Evolutionary conservation across 2,888 invertebrate genomes (phyloP).

Genomic region (Acanthoscelides obtectus): DNA sequence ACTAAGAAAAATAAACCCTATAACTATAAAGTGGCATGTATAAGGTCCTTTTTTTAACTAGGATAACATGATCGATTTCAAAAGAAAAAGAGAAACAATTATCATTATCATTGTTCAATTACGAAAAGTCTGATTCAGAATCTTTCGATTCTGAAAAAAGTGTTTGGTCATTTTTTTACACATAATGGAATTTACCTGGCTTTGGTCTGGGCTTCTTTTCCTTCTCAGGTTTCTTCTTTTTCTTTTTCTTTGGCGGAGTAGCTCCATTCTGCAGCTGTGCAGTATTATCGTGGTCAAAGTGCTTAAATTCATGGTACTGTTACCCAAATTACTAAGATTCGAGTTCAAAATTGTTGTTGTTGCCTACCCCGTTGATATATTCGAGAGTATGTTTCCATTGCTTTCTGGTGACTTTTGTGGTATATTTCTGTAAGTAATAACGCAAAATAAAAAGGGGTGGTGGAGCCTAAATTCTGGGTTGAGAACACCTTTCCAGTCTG

Average conservation of each 20-base stretch:
- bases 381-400: neutral
- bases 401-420: neutral
- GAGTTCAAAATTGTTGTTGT: constrained; percentile 36
- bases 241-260: constrained; percentile 61
- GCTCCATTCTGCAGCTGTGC: constrained; percentile 36
- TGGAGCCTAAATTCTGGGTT: too few species aligned
- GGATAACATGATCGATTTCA: too few species aligned
- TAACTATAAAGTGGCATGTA: too few species aligned
- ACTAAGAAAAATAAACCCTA: too few species aligned
- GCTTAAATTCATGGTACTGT: neutral
- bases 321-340: constrained; percentile 26
- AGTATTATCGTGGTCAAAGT: constrained; percentile 44
- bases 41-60: too few species aligned
- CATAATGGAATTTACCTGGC: constrained; percentile 55
- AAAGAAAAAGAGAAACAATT: too few species aligned
- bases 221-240: constrained; percentile 70
- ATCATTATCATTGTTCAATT: too few species aligned
- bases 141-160: too few species aligned
- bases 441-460: neutral
- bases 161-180: too few species aligned
- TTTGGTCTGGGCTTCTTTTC: constrained; percentile 81
- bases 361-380: neutral
- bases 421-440: neutral
- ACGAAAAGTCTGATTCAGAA: too few species aligned
- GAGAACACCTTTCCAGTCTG: too few species aligned